phyloP scores from a whole-genome alignment of 2,888 invertebrate species.

The Oscheius onirici region DNA sequence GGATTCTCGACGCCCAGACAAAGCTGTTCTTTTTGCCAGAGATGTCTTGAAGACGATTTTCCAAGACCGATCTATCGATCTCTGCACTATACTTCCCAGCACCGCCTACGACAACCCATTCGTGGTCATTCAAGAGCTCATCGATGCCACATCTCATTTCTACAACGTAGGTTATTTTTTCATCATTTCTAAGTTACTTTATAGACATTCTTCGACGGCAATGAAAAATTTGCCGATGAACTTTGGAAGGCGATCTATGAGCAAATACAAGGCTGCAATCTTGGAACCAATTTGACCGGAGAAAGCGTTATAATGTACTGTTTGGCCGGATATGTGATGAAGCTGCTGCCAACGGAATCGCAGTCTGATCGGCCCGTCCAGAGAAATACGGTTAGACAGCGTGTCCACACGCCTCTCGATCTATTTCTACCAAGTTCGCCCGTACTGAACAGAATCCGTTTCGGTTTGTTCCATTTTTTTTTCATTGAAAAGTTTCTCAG shows the following conservation, averaged over 20 bases:
- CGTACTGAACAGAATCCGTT: slow-evolving; percentile 45
- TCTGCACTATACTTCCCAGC: slow-evolving; percentile 42
- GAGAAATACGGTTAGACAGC: background rate
- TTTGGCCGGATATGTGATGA: slow-evolving; percentile 42
- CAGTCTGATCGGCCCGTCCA: background rate
- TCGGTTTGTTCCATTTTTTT: slow-evolving; percentile 34
- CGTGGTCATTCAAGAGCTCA: slow-evolving; percentile 33
- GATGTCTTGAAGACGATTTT: slow-evolving; percentile 43
- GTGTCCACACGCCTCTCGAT: slow-evolving; percentile 52
- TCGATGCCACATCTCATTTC: slow-evolving; percentile 40
- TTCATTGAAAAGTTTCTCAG: background rate
- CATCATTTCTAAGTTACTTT: background rate
- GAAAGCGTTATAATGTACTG: slow-evolving; percentile 43
- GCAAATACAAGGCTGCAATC: slow-evolving; percentile 37
- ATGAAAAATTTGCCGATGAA: slow-evolving; percentile 39
- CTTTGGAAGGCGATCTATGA: slow-evolving; percentile 44
- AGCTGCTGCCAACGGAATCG: slow-evolving; percentile 40
- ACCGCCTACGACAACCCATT: slow-evolving; percentile 32
- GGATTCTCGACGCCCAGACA: slow-evolving; percentile 26
- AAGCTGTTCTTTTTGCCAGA: slow-evolving; percentile 28
- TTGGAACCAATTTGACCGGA: slow-evolving; percentile 36
- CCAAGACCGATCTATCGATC: slow-evolving; percentile 39
- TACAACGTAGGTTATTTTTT: slow-evolving; percentile 36
- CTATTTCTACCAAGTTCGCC: slow-evolving; percentile 52
- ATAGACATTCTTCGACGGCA: slow-evolving; percentile 38